These are phyloP conservation scores for Mactromeris polynyma DNA, from an alignment of 2,888 invertebrate genomes.

Conservation along the genomic window DNA sequence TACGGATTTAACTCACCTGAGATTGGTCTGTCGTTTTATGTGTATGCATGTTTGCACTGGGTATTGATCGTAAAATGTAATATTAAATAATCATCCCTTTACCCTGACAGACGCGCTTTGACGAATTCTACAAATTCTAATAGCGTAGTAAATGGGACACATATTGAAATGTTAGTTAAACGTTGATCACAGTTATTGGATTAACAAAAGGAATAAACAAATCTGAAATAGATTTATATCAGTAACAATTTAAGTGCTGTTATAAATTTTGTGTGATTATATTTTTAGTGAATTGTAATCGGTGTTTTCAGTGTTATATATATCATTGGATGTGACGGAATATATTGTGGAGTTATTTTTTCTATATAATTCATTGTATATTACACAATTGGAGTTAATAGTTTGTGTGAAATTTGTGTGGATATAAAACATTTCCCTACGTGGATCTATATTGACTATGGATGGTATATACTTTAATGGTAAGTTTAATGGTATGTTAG, in stretches of 20 bases:
- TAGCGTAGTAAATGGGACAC: constrained; percentile 10
- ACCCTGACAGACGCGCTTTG: constrained; percentile 25
- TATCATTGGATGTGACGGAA: background rate
- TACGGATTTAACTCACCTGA: constrained; percentile 30
- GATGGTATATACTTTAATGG: constrained; percentile 13
- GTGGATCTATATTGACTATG: constrained; percentile 4
- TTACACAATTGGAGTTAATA: background rate
- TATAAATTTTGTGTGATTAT: constrained; percentile 28
- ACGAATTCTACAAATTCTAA: constrained; percentile 8
- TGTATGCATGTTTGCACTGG: constrained; percentile 30
- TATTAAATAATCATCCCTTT: constrained; percentile 41
- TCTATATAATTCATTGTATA: background rate
- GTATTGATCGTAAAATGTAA: constrained; percentile 47
- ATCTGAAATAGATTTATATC: constrained; percentile 23
- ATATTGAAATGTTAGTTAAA: constrained; percentile 34
- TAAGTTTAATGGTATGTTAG: background rate
- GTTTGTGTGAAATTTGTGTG: background rate
- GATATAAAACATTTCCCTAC: background rate
- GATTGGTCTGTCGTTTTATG: constrained; percentile 21
- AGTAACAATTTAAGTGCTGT: constrained; percentile 17
- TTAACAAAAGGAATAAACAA: constrained; percentile 21
- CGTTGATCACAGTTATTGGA: constrained; percentile 22
- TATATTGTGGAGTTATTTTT: background rate
- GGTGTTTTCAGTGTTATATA: background rate
- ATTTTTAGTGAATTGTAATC: constrained; percentile 14